Conservation (phyloP, 2,888 invertebrate genomes). For the Tryphoninae sp. region DNA sequence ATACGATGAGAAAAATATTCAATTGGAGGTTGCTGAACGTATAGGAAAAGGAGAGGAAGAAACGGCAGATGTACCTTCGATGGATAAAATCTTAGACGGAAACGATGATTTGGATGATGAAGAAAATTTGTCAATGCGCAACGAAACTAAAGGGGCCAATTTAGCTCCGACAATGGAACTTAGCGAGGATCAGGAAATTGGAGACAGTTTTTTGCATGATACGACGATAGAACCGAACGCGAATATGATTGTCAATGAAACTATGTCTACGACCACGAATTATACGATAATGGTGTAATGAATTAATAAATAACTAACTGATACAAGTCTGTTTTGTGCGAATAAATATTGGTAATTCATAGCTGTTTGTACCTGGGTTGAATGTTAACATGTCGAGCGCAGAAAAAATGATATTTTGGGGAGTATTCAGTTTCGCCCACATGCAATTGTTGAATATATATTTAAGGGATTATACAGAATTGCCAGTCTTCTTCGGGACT, state of each 20-base stretch:
- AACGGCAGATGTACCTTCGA: background rate
- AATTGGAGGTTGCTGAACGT: conserved; percentile 12
- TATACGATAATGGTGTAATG: conserved; percentile 30
- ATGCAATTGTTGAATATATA: background rate
- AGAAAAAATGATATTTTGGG: background rate
- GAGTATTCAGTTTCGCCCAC: too few species aligned
- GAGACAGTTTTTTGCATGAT: conserved; percentile 6
- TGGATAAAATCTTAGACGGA: background rate
- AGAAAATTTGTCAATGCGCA: background rate
- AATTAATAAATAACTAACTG: conserved; percentile 33
- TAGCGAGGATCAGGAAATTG: background rate
- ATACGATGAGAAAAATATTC: background rate
- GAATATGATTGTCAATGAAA: conserved; percentile 1
- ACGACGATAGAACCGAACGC: conserved; percentile 6
- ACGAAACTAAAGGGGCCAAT: background rate
- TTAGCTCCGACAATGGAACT: background rate
- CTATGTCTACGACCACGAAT: conserved; percentile 12
- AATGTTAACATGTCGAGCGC: background rate
- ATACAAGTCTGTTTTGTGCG: background rate
- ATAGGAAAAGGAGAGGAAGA: background rate
- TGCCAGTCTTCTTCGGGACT: too few species aligned
- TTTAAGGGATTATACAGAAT: too few species aligned
- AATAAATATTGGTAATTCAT: background rate
- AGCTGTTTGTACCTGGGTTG: background rate
- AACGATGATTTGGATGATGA: background rate